These are phyloP conservation scores for Zele albiditarsus DNA, from an alignment of 2,888 invertebrate species.

Conservation along the genomic window DNA sequence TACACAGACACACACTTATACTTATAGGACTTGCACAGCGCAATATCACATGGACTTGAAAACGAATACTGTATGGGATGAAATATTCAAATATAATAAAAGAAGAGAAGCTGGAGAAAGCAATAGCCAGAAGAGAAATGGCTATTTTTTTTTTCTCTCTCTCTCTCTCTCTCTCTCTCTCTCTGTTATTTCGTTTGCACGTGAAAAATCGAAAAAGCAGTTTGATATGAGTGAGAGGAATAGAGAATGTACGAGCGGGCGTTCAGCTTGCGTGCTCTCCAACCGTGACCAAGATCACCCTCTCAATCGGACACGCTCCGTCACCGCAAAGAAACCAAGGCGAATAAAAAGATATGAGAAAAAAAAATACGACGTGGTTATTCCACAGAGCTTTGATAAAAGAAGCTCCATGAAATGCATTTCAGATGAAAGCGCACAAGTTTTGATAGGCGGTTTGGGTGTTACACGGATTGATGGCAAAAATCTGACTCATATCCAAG, in stretches of 20 bases:
- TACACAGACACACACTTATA: constrained; percentile 32
- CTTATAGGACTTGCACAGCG: background rate
- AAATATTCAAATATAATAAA: constrained; percentile 30
- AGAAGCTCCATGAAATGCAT: constrained; percentile 23
- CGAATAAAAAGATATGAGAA: background rate
- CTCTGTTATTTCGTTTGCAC: too few relatives aligned
- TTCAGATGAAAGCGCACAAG: background rate
- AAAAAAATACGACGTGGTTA: background rate
- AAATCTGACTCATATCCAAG: constrained; percentile 32
- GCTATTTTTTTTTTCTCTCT: too few relatives aligned
- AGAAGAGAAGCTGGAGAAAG: constrained; percentile 12
- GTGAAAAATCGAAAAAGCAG: constrained; percentile 35
- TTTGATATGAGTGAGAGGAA: constrained; percentile 40
- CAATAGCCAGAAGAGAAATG: too few relatives aligned
- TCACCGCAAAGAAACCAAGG: constrained; percentile 62
- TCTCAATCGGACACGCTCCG: constrained; percentile 72
- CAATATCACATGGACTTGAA: constrained; percentile 59
- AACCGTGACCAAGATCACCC: constrained; percentile 64
- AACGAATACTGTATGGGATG: constrained; percentile 60
- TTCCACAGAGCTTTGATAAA: constrained; percentile 7
- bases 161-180: too few relatives aligned
- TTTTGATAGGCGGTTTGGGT: constrained; percentile 19
- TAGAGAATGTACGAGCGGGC: constrained; percentile 49
- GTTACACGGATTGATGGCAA: constrained; percentile 21
- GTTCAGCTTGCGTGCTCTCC: constrained; percentile 58